Conservation (phyloP, 92 coral and sea anemone genomes). For the Pocillopora grandis region DNA sequence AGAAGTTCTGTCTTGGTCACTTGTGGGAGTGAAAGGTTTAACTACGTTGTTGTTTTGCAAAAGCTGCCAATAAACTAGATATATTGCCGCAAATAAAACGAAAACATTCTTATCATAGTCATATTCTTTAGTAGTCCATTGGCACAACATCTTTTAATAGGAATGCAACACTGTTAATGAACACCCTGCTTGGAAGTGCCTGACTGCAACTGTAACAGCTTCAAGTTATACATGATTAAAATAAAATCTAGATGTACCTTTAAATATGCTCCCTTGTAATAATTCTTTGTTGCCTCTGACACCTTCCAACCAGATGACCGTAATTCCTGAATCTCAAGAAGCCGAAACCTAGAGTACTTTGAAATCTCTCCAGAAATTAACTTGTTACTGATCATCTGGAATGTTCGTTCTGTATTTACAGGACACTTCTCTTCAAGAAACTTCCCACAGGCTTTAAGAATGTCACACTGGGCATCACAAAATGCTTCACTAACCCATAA, state of each 20-base stretch:
- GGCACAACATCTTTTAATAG: too few relatives aligned
- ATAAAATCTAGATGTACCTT: constrained; percentile 14
- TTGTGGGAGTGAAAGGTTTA: too few relatives aligned
- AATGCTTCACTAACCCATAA: constrained; percentile 37
- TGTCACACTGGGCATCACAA: constrained; percentile 48
- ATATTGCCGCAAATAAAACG: too few relatives aligned
- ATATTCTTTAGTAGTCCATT: too few relatives aligned
- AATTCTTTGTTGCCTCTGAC: constrained; percentile 7
- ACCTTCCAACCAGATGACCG: constrained; percentile 37
- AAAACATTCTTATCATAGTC: too few relatives aligned
- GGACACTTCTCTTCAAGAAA: constrained; percentile 38
- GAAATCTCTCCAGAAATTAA: constrained; percentile 35
- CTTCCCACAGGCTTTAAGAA: constrained; percentile 43
- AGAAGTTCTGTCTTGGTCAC: too few relatives aligned
- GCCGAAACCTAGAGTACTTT: constrained; percentile 44
- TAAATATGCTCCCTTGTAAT: constrained; percentile 22
- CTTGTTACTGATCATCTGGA: constrained; percentile 21
- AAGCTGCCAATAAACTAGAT: too few relatives aligned
- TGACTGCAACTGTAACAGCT: background rate
- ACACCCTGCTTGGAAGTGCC: background rate
- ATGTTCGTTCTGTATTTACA: constrained; percentile 42
- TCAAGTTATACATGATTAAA: background rate
- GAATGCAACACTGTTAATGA: background rate
- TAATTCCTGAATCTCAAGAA: constrained; percentile 44
- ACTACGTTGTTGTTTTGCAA: too few relatives aligned